Conservation (phyloP, 2,113 vertebrate genomes). For the Sebastes fasciatus region DNA sequence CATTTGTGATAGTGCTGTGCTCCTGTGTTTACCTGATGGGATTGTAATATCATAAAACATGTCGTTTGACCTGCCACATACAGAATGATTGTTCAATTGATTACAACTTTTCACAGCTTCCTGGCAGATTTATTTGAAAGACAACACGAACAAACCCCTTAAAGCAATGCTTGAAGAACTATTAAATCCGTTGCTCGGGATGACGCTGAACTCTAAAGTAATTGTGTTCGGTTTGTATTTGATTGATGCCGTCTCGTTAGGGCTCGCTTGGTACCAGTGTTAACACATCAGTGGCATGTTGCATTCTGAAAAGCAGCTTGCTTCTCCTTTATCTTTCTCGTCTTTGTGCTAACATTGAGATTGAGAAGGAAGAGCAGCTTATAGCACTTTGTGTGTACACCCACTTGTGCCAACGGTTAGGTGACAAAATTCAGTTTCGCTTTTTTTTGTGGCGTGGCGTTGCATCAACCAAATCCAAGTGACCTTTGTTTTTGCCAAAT, state of each 20-base stretch:
- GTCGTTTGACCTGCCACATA: not conserved
- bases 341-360: not conserved
- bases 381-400: not conserved
- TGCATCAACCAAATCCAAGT: constrained; percentile 27
- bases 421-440: not conserved
- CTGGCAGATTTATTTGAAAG: not conserved
- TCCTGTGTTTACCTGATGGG: not conserved
- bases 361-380: constrained; percentile 9
- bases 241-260: not conserved
- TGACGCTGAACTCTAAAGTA: not conserved
- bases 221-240: constrained; percentile 1
- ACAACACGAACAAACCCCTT: not conserved
- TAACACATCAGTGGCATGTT: not conserved
- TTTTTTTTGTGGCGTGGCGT: constrained; percentile 3
- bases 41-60: not conserved
- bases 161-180: not conserved
- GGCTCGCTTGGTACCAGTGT: not conserved
- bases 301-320: not conserved
- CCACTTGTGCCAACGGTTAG: constrained; percentile 20
- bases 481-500: constrained; percentile 31
- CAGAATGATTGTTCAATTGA: not conserved
- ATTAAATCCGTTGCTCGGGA: not conserved
- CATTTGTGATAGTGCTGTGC: too few species aligned
- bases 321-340: not conserved
- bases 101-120: not conserved